A percentile compares a stretch with the other conserved stretches of the same genome.
phyloP scores from a whole-genome alignment of 2,888 invertebrate species.

The Poecilobothrus nobilitatus region DNA sequence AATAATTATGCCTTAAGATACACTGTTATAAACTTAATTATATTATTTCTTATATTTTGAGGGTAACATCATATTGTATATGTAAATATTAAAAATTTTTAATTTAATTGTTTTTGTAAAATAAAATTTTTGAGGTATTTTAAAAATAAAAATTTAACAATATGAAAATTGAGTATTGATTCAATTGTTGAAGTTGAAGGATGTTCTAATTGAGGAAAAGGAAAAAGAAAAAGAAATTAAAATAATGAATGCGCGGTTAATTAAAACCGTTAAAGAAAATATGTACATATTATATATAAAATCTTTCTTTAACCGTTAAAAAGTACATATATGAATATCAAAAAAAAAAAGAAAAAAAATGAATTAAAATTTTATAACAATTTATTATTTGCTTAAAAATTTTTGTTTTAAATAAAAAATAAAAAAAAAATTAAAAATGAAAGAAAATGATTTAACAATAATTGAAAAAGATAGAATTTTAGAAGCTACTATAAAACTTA shows the following conservation, averaged over 20 bases:
- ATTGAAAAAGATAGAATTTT: neutral
- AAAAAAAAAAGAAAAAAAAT: neutral
- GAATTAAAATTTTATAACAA: no score
- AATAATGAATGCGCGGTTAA: no score
- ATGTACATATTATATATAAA: no score
- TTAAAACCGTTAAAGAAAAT: no score
- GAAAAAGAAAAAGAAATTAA: neutral
- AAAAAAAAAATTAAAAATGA: neutral
- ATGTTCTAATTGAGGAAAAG: neutral
- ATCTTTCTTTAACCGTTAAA: no score
- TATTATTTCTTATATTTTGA: no score
- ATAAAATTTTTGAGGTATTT: neutral
- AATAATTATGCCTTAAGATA: no score
- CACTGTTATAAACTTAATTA: no score
- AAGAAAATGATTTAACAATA: neutral
- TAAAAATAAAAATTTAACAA: neutral
- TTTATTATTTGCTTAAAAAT: neutral
- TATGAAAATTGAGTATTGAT: neutral
- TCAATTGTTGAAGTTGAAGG: neutral
- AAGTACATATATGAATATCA: neutral
- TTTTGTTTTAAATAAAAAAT: neutral
- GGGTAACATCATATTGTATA: no score
- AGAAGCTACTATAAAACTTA: neutral
- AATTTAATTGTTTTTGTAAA: no score
- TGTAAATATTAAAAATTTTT: no score